A percentile compares a stretch with the other conserved stretches of the same genome.
phyloP scores from a whole-genome alignment of 37 sponge, comb jelly and placozoan genomes.

The Hexactinellida sp. region DNA sequence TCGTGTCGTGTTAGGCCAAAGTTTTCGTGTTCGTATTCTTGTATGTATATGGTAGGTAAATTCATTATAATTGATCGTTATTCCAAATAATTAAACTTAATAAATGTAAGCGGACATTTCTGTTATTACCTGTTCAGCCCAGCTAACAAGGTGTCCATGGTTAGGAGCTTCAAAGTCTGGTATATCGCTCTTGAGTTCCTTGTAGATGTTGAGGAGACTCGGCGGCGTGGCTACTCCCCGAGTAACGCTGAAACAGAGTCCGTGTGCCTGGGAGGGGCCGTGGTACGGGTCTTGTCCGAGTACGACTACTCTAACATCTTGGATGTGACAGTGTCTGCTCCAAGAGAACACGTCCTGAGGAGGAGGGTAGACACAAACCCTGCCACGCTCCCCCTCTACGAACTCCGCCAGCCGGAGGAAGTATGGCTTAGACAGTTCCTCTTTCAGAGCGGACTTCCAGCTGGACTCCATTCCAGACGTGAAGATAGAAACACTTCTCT shows the following conservation, averaged over 20 bases:
- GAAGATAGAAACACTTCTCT: neutral
- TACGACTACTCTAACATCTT: constrained; percentile 87
- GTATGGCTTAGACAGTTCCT: constrained; percentile 56
- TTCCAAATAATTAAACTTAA: neutral
- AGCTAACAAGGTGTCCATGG: constrained; percentile 78
- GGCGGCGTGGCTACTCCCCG: constrained; percentile 66
- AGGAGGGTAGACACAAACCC: constrained; percentile 28
- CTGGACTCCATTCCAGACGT: constrained; percentile 29
- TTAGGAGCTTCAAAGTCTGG: constrained; percentile 57
- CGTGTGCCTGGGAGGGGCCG: constrained; percentile 86
- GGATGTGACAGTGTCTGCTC: constrained; percentile 57
- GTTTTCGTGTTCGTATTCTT: no score
- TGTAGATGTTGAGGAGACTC: constrained; percentile 90
- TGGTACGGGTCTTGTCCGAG: constrained; percentile 98
- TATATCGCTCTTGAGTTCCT: constrained; percentile 55
- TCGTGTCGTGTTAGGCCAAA: no score
- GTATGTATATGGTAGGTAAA: neutral
- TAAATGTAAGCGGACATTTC: neutral
- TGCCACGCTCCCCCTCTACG: constrained; percentile 28
- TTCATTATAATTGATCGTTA: neutral
- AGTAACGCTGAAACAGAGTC: constrained; percentile 91
- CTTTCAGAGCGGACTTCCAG: constrained; percentile 52
- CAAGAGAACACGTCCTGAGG: constrained; percentile 80
- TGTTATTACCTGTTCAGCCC: constrained; percentile 68
- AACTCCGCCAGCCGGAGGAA: constrained; percentile 36